phyloP scores from a whole-genome alignment of 2,797 vertebrate genomes.

The Micromesistius poutassou region DNA sequence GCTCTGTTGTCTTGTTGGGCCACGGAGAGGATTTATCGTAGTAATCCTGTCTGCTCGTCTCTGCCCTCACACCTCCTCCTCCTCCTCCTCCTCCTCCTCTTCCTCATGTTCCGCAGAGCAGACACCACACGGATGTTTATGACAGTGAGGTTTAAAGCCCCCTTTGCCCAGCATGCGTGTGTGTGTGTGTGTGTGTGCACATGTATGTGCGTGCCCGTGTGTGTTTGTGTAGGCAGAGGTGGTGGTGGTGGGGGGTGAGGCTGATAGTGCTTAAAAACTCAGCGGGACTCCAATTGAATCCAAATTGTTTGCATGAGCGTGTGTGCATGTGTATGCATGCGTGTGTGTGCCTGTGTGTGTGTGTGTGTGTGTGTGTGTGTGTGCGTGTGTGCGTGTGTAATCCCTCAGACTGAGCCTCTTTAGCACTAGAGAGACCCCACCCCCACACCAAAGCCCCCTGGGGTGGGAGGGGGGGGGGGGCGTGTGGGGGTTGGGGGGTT shows the following conservation, averaged over 20 bases:
- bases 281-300: conserved; percentile 47
- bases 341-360: conserved; percentile 4
- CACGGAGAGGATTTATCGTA: conserved; percentile 6
- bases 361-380: conserved; percentile 39
- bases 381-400: conserved; percentile 58
- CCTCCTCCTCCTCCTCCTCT: conserved; percentile 19
- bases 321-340: not conserved
- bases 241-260: conserved; percentile 53
- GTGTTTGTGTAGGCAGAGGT: conserved; percentile 9
- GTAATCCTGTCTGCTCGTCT: not conserved
- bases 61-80: conserved; percentile 10
- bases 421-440: conserved; percentile 44
- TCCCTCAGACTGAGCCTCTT: conserved; percentile 68
- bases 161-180: conserved; percentile 31
- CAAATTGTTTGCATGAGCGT: conserved; percentile 45
- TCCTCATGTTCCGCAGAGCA: conserved; percentile 30
- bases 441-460: conserved; percentile 57
- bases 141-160: conserved; percentile 47
- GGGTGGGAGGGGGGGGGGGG: conserved; percentile 22
- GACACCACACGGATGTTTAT: conserved; percentile 30
- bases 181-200: conserved; percentile 12
- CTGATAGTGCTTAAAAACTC: conserved; percentile 53
- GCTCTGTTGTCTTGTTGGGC: not conserved
- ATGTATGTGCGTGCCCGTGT: too few relatives aligned
- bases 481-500: too few relatives aligned